Base-by-base conservation (phyloP, 1,140 invertebrate genomes). In the Drosophila quadrilineata region DNA sequence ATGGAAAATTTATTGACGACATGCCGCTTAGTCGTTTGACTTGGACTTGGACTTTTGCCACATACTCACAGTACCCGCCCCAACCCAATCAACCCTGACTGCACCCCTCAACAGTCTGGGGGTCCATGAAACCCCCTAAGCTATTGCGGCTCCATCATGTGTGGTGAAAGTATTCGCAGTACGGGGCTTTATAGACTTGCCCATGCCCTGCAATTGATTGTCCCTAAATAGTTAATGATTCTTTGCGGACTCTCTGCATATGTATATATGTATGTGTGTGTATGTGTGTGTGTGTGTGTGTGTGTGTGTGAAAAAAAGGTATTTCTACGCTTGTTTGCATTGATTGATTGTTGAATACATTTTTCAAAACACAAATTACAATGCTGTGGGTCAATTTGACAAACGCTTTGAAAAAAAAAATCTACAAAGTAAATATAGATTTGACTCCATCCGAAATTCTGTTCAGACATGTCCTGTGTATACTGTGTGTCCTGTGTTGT, bases 1-100 rank as follows among this genome's bases (percentile, higher is more conserved):
- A 82, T 82, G 77, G 77, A 82, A 82, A 82, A 82, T 82, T 82
- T 82, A 82, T 82, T 82, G 77, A 82, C 77, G 77, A 82, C 77
- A 82, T 85, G 77, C 77, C 77, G 77, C 77, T 82, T 82, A 82
- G 77, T 84, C 77, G 77, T 82, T 82, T 82, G 77, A 82, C 77
- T 82, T 82, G 79, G 67, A 73, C 67, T 70, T 65, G 66, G 76
- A 84, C 77, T 82, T 77, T 82, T 84, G 77, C 69, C 77, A 66
- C 79, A 29, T 24, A 48, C 19, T 24, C 50, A 10, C 36, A 40
- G 36, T 22, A 43, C 46, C 54, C 46, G 35, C 6, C 12, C 22
- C 0, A 12, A 29, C n/a, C 2, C n/a, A n/a, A 2, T 16, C 54
- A 5, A 45, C 35, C 69, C 35, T 29, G 1, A 14, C 36, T 1